Percentiles rank a stretch among this genome's conserved stretches.
Conservation (phyloP, 35 echinoderm and acorn worm species). For the Acanthaster planci region DNA sequence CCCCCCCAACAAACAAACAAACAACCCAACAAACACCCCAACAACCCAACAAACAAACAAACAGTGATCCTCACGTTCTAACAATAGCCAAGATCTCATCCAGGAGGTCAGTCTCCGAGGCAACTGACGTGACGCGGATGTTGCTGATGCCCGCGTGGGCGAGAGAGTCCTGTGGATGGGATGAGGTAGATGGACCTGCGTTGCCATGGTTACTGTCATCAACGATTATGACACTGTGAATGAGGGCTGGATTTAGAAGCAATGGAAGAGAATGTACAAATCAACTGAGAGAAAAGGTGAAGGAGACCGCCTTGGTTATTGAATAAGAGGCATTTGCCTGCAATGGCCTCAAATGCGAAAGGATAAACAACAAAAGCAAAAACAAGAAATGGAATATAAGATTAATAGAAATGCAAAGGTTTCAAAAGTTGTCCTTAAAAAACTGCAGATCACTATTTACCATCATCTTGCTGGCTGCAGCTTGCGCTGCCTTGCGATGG, state of each 20-base stretch:
- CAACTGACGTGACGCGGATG: slow-evolving; percentile 52
- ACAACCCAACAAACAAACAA: too few relatives aligned
- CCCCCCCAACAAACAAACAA: too few relatives aligned
- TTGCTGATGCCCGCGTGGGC: slow-evolving; percentile 61
- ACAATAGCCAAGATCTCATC: slow-evolving; percentile 75
- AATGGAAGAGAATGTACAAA: slow-evolving; percentile 4
- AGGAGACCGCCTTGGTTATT: too few relatives aligned
- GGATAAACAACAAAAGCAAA: too few relatives aligned
- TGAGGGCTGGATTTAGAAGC: neutral
- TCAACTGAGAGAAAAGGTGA: too few relatives aligned
- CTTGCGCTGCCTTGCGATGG: neutral
- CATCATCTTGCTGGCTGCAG: neutral
- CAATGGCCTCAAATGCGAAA: too few relatives aligned
- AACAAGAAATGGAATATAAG: too few relatives aligned
- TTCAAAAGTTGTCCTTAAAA: too few relatives aligned
- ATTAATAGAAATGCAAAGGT: too few relatives aligned
- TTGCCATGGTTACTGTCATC: slow-evolving; percentile 29
- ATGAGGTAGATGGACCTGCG: neutral
- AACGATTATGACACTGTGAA: slow-evolving; percentile 45
- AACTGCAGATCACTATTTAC: neutral
- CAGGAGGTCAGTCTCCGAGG: slow-evolving; percentile 65
- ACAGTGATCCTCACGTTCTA: slow-evolving; percentile 57
- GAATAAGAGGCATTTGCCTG: too few relatives aligned
- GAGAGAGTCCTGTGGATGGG: slow-evolving; percentile 29
- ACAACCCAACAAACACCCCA: too few relatives aligned